Evolutionary conservation across 2,888 invertebrate genomes (phyloP), one percentile per base, ranked within the genome.

Genomic region (Tipula helvola): DNA sequence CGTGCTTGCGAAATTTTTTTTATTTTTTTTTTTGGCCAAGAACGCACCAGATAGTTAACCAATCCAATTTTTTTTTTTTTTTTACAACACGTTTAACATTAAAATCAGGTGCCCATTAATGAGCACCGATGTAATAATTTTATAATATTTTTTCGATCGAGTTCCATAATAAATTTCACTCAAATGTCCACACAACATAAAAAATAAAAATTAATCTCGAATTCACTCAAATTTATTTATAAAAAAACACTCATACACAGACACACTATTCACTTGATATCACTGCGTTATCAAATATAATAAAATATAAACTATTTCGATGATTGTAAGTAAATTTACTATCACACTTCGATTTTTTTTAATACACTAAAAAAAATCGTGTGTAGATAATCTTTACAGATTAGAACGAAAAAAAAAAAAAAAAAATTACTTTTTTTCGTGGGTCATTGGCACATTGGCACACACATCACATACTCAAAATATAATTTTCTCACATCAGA

Each of bases 81-180:
- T 71, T 28, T 71, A 71, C 71, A 71, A 71, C 71, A 71, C 71
- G 71, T 71, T 71, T 71, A 71, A 18, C 28, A 71, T 28, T 71
- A 71, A 42, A 28, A 85, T 86, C 86, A 86, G 42, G 86, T 86
- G 39, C 57, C 86, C 86, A 86, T 86, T 39, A 86, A 86, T 36
- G 86, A 42, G 86, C 86, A 86, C 57, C 86, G 86, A 86, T 42
- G 86, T 86, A 86, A 52, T 36, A 86, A 36, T 42, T 86, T 86
- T 42, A 85, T 85, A 85, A 85, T 42, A 42, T 85, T 85, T 42
- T 18, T 85, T 42, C 44, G 85, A 85, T 85, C 42, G 85, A 42
- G 85, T 85, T 42, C 39, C 85, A 85, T 85, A 85, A 41, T 85
- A 71, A 71, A 71, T 71, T 71, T 28, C 71, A 71, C 71, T 85